phyloP scores from a whole-genome alignment of 2,888 invertebrate species.

The Tipula helvola region DNA sequence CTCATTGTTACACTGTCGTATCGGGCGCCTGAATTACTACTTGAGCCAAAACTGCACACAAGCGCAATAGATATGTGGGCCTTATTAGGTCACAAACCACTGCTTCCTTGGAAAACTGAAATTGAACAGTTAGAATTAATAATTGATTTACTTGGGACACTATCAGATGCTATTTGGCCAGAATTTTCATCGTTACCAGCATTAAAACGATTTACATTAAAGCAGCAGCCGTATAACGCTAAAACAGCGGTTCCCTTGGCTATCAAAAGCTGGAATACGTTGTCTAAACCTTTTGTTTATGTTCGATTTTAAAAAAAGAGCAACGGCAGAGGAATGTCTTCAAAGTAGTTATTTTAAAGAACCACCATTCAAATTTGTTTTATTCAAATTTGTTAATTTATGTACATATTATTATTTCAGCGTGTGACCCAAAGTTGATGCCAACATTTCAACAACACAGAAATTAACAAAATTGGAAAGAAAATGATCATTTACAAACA shows the following conservation, averaged over 20 bases:
- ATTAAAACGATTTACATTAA: conserved; percentile 77
- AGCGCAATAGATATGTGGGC: conserved; percentile 98
- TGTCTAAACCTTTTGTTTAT: conserved; percentile 91
- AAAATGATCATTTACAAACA: too few relatives aligned
- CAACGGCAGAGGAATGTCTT: conserved; percentile 88
- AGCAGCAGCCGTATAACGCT: conserved; percentile 90
- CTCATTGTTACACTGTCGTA: conserved; percentile 96
- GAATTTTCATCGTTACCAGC: conserved; percentile 80
- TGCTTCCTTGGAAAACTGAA: conserved; percentile 85
- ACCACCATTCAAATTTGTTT: conserved; percentile 59
- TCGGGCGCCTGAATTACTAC: conserved; percentile 84
- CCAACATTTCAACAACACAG: conserved; percentile 96
- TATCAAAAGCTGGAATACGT: conserved; percentile 78
- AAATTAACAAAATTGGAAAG: conserved; percentile 46
- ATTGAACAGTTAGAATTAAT: conserved; percentile 88
- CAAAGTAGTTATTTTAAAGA: conserved; percentile 94
- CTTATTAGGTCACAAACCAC: too few relatives aligned
- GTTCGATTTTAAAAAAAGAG: conserved; percentile 92
- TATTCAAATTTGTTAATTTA: too few relatives aligned
- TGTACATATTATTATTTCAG: conserved; percentile 38
- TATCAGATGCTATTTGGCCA: conserved; percentile 92
- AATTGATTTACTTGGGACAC: conserved; percentile 80
- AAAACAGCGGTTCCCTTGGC: conserved; percentile 83
- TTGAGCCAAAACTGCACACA: conserved; percentile 83
- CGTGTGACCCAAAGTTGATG: conserved; percentile 95